A percentile compares a stretch with the other conserved stretches of the same genome.
These are phyloP conservation scores for Polyommatus icarus DNA, from an alignment of 2,888 invertebrate species.

Conservation along the genomic window DNA sequence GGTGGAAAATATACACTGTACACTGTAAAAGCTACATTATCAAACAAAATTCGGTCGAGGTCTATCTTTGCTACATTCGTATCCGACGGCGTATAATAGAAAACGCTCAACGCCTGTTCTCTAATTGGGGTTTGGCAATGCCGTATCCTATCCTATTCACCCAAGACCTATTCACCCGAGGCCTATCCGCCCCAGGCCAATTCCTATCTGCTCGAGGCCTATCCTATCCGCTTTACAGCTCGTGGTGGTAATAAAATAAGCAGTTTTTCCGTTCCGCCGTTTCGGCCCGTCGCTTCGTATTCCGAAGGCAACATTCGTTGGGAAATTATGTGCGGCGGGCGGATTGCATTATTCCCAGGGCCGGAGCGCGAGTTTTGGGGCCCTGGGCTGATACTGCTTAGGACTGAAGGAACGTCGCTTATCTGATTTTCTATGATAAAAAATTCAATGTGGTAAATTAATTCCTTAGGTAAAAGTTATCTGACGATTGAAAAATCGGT, in stretches of 20 bases:
- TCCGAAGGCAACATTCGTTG: constrained; percentile 61
- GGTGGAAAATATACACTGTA: too few relatives aligned
- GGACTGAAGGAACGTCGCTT: not conserved
- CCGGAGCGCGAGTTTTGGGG: not conserved
- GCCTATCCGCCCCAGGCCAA: constrained; percentile 55
- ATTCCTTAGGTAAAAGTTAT: not conserved
- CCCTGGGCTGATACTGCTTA: not conserved
- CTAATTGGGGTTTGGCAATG: constrained; percentile 62
- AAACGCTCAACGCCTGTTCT: constrained; percentile 42
- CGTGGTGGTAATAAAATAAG: constrained; percentile 71
- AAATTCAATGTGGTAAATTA: too few relatives aligned
- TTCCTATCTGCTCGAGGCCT: constrained; percentile 56
- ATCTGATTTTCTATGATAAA: not conserved
- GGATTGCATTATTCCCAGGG: constrained; percentile 44
- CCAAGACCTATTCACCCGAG: constrained; percentile 54
- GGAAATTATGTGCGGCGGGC: constrained; percentile 57
- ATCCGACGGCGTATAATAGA: constrained; percentile 40
- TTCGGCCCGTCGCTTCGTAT: constrained; percentile 73
- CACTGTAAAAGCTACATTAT: not conserved
- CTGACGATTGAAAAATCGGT: not conserved
- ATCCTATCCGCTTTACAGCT: constrained; percentile 63
- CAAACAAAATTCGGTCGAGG: not conserved
- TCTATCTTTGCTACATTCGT: not conserved
- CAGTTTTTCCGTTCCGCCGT: constrained; percentile 75
- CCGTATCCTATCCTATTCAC: constrained; percentile 41